Base-by-base conservation (phyloP, 1,140 invertebrate genomes). In the Macrobrachium rosenbergii region DNA sequence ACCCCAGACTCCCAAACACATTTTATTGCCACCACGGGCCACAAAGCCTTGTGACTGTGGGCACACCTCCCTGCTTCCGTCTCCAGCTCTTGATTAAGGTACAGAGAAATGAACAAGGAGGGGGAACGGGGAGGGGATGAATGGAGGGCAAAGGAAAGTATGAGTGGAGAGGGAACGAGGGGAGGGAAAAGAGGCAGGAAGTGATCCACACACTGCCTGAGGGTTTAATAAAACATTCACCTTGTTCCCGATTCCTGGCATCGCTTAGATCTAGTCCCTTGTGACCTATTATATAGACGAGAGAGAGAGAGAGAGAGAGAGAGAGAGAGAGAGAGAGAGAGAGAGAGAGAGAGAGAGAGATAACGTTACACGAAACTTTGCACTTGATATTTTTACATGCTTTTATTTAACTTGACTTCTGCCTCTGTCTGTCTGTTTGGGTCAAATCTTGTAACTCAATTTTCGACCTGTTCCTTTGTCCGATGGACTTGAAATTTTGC, bases 211-310 rank as follows among this genome's bases (percentile, higher is more conserved):
- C 82, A 73, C 60, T 45, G 45, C 82, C 43, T 28, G n/a, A 83
- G 69, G 82, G 82, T 62, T 83, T 83, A 83, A 83, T 83, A 83
- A 75, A 75, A 75, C 82, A 75, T 72, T 73, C 67, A 83, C 67
- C 80, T 80, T 23, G 52, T 45, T 37, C 45, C 72, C 73, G 73
- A 83, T 75, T 75, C 72, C 28, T 43, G 23, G 23, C 8, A 23
- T 75, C 52, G 52, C 52, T 52, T 52, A 52, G 52, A 52, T 5
- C 52, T 52, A 12, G 52, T 52, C 52, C 52, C 52, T 52, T 5
- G n/a, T 8, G 72, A 37, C n/a, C 23, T 23, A 75, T 75, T 37
- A 17, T 8, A 43, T 23, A n/a, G 5, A 43, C 23, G 28, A 37
- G 69, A 73, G 69, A 73, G 14, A 73, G 14, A 73, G 14, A 73